Evolutionary conservation across 2,113 vertebrate species (phyloP), one percentile per base, ranked within the genome.

Genomic region (Muntiacus muntjak): DNA sequence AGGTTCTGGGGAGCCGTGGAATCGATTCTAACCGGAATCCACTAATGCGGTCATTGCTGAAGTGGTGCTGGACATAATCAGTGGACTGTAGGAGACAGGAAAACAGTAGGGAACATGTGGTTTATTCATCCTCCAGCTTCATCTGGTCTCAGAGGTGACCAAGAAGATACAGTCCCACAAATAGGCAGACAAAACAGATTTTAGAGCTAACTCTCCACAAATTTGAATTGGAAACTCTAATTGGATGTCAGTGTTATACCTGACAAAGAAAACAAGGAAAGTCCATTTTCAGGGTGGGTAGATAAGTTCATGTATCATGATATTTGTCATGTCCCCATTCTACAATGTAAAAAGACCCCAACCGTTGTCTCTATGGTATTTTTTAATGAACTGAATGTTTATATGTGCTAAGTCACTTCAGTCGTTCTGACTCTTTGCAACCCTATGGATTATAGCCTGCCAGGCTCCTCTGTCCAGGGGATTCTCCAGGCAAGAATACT

Each of bases 391-490:
- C 67, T 62, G 9, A 79, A 79, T 64, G 47, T 43, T 47, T 45
- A 47, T 74, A 10, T 74, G 36, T 40, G n/a, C 19, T 25, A 71
- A 40, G n/a, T 40, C 5, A 11, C 67, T 74, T 74, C 10, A 71
- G 36, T 74, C 1, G 0, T 74, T 74, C n/a, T 5, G 9, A 40
- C 36, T 25, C 3, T 40, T 40, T 74, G n/a, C 0, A 2, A 25
- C 36, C 36, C 5, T 40, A 74, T 21, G 36, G 19, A 40, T 13
- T 74, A 23, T 23, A 74, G 67, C 36, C 19, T 23, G 19, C n/a
- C 67, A 23, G n/a, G 10, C n/a, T 74, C 10, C 67, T 40, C 67
- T 74, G n/a, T 74, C 67, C 67, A 74, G 67, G 67, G 5, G 36
- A 74, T 74, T 40, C n/a, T 74, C 67, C 67, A 40, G n/a, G 36